Conservation (phyloP, 2,888 invertebrate genomes). For the Panopea generosa region DNA sequence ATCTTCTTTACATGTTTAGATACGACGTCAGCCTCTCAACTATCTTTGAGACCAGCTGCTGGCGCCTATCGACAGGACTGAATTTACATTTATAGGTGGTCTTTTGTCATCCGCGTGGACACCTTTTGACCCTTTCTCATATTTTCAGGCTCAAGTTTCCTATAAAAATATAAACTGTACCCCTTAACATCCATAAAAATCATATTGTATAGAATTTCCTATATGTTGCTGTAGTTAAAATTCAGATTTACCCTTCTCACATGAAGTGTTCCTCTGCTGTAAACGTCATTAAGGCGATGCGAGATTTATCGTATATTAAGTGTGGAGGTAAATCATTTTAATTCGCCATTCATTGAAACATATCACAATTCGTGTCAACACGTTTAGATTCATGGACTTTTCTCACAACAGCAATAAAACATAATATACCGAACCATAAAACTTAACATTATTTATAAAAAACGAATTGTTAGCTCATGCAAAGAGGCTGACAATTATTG, state of each 20-base stretch:
- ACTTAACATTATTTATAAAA: too few species aligned
- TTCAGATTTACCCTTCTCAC: conserved; percentile 2
- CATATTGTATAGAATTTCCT: conserved; percentile 28
- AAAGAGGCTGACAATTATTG: too few species aligned
- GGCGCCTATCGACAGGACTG: conserved; percentile 31
- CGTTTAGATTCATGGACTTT: too few species aligned
- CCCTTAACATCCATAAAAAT: conserved; percentile 51
- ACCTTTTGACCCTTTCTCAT: conserved; percentile 42
- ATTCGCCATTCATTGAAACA: conserved; percentile 12
- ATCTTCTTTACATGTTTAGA: too few species aligned
- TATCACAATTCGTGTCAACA: not conserved
- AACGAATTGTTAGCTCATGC: too few species aligned
- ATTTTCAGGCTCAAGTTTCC: conserved; percentile 44
- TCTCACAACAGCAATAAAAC: too few species aligned
- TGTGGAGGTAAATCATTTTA: conserved; percentile 14
- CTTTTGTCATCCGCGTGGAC: conserved; percentile 31
- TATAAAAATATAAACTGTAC: conserved; percentile 52
- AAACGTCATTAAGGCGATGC: conserved; percentile 8
- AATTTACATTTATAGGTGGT: conserved; percentile 41
- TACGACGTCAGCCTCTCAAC: too few species aligned
- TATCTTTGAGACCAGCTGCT: not conserved
- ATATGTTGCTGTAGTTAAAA: conserved; percentile 24
- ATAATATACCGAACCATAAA: too few species aligned
- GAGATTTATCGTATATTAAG: conserved; percentile 2
- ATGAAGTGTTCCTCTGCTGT: not conserved